Evolutionary conservation across 2,797 vertebrate genomes (phyloP), one percentile per base, ranked within the genome.

Genomic region (Acanthornis magna): DNA sequence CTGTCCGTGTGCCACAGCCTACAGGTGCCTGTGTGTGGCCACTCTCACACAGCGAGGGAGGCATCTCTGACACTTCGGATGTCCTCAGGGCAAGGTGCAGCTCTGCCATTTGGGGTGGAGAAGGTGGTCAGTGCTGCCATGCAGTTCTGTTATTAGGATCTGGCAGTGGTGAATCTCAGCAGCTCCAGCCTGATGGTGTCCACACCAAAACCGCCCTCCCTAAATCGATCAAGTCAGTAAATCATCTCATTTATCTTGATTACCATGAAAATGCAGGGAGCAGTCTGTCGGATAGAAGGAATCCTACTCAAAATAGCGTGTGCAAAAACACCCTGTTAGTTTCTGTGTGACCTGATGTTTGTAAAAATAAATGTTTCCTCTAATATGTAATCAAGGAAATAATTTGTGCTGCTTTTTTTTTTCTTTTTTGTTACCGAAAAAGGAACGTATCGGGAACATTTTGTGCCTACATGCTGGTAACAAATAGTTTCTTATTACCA

Each of bases 351-450:
- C 83, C 77, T 17, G n/a, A 62, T 74, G 48, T 77, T 91, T 85
- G 32, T 74, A 63, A 92, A 96, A 95, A 85, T 65, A 95, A 95
- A 91, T 90, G 53, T 95, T 96, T 95, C 70, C 89, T 82, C 53
- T 94, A 60, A 60, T 86, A 78, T 38, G 38, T 75, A 82, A 95
- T 94, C 77, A 88, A 81, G 83, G 67, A 95, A 95, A 93, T 94
- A 91, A 93, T 94, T 94, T 86, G n/a, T 78, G 12, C 38, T 15
- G 8, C 79, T 53, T 70, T 12, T 47, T 47, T 8, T 53, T 40
- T n/a, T 30, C 34, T 11, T 18, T 26, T 81, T 75, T 54, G 54
- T 88, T 55, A 70, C 90, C 10, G 4, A 88, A 84, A 73, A 94
- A 73, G 40, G 78, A 91, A 84, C 30, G 32, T 94, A 76, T 91